Percentiles rank a stretch among this genome's conserved stretches.
phyloP scores from a whole-genome alignment of 2,113 vertebrate genomes.

The Saguinus imperator region DNA sequence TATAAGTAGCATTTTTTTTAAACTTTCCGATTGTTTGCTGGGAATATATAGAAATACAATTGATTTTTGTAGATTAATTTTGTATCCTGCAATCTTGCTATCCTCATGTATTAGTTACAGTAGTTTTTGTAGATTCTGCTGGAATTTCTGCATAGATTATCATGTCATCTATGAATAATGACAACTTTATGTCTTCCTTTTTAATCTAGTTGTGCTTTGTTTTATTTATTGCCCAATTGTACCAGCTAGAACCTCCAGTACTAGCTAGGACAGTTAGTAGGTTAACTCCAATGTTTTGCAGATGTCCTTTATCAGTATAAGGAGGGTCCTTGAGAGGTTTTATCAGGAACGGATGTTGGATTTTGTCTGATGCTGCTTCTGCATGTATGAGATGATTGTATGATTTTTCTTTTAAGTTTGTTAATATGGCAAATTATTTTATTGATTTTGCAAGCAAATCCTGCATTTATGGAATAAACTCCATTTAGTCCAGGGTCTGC shows the following conservation, averaged over 20 bases:
- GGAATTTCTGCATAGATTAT: not conserved
- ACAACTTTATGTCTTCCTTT: not conserved
- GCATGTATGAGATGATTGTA: not conserved
- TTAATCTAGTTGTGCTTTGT: not conserved
- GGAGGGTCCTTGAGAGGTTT: not conserved
- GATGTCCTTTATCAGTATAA: not conserved
- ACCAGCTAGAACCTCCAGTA: not conserved
- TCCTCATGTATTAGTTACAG: not conserved
- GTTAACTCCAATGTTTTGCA: not conserved
- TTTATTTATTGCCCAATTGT: not conserved
- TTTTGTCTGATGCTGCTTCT: not conserved
- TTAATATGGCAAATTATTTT: not conserved
- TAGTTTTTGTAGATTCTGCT: not conserved
- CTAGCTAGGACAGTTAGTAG: not conserved
- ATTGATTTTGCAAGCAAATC: not conserved
- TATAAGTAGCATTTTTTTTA: not conserved
- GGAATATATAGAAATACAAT: not conserved
- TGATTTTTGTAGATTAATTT: not conserved
- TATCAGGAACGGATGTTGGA: not conserved
- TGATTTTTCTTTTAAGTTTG: not conserved
- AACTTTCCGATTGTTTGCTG: not conserved
- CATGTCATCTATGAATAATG: not conserved
- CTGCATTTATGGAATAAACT: not conserved
- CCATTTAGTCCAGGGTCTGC: not conserved
- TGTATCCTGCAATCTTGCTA: not conserved